Conservation (phyloP, 2,888 invertebrate genomes). For the Orthosia gothica region DNA sequence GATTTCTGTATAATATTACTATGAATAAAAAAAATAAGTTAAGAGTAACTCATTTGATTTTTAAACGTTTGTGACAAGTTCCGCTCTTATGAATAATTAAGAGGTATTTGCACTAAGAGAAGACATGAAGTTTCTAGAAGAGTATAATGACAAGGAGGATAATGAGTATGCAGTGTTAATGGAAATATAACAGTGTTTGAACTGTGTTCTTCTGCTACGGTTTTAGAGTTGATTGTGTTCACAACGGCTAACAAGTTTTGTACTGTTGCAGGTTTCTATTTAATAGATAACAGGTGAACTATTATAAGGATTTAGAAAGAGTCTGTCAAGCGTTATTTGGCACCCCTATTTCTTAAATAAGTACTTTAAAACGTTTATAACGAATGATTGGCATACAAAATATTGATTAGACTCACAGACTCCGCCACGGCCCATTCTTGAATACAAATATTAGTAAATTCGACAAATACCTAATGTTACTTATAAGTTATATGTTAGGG, state of each 20-base stretch:
- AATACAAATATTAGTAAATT: slow-evolving; percentile 52
- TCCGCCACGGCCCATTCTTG: slow-evolving; percentile 24
- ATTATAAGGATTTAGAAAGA: slow-evolving; percentile 30
- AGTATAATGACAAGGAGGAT: slow-evolving; percentile 13
- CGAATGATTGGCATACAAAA: slow-evolving; percentile 24
- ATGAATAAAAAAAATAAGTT: slow-evolving; percentile 51
- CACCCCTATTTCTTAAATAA: slow-evolving; percentile 44
- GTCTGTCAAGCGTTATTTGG: slow-evolving; percentile 64
- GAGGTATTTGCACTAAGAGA: slow-evolving; percentile 34
- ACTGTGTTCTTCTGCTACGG: not conserved
- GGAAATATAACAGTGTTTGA: slow-evolving; percentile 4
- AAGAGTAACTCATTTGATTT: slow-evolving; percentile 30
- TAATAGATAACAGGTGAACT: slow-evolving; percentile 28
- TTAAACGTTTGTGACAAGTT: slow-evolving; percentile 47
- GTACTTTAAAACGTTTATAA: slow-evolving; percentile 27
- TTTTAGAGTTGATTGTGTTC: slow-evolving; percentile 7
- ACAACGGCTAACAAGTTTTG: slow-evolving; percentile 47
- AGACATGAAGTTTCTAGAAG: slow-evolving; percentile 17
- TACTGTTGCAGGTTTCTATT: slow-evolving; percentile 53
- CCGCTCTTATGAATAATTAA: slow-evolving; percentile 22
- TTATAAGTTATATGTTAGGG: slow-evolving; percentile 28
- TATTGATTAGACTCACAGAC: slow-evolving; percentile 24
- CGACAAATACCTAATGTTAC: slow-evolving; percentile 39
- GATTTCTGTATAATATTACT: slow-evolving; percentile 53
- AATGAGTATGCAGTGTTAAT: slow-evolving; percentile 13